Evolutionary conservation across 2,888 invertebrate genomes (phyloP), one percentile per base, ranked within the genome.

Genomic region (Julus scanicus): DNA sequence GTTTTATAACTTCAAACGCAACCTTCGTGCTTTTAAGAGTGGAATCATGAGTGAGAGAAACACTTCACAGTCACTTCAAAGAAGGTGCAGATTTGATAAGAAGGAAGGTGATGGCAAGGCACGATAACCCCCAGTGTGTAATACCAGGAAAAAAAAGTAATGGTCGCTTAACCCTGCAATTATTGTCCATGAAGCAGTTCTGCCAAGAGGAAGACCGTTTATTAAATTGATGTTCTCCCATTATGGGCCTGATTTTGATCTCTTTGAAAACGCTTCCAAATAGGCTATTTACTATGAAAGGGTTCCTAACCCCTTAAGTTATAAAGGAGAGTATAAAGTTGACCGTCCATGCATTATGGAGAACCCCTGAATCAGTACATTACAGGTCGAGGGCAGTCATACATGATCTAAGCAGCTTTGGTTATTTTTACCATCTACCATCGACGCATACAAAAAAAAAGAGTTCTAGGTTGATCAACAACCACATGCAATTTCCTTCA

Each of bases 121-220:
- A 80, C 80, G 80, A 80, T 80, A 80, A 80, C 80, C 80, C 80
- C 80, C 80, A 80, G 80, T 80, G 80, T 80, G 80, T 80, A 80
- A 80, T 80, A 80, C 80, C 80, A 80, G 80, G 44, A 71, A 80
- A 80, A 80, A 80, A 80, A 80, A 80, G 80, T 80, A 80, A 80
- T 80, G 80, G 80, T 20, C 37, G 80, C 80, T 80, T 80, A 80
- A 80, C 80, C 80, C 80, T 80, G 80, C 80, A 80, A 80, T 80
- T 80, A 80, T 80, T 80, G 80, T 80, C 80, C 80, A 80, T 80
- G 80, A 80, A 80, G 80, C 80, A 80, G 80, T 80, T 80, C 37
- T 80, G 80, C 80, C 37, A 20, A 80, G 80, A 80, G 80, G 80
- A 80, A 80, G 80, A 80, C 80, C 80, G 80, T 80, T 80, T 80